Evolutionary conservation across 2,888 invertebrate species (phyloP).

Genomic region (Fragum fragum): DNA sequence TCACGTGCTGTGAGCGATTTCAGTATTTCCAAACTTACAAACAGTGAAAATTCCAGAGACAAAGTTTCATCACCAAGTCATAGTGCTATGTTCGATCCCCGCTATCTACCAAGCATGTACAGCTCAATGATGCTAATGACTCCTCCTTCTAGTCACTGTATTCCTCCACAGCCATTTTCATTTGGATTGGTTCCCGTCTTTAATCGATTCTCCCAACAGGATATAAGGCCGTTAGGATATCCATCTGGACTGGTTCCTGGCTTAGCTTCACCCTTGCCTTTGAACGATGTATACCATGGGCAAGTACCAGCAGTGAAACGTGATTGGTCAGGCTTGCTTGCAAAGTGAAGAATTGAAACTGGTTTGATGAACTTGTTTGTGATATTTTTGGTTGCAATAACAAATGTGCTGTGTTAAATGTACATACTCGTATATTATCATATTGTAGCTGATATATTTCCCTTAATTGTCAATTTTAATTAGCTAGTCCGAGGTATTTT

Average conservation of each 20-base stretch:
- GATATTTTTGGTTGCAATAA: not conserved
- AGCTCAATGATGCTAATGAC: constrained; percentile 54
- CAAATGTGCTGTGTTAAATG: constrained; percentile 6
- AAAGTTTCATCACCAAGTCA: constrained; percentile 28
- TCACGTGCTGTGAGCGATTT: constrained; percentile 70
- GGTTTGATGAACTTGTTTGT: not conserved
- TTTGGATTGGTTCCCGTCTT: constrained; percentile 59
- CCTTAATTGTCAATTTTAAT: too few relatives aligned
- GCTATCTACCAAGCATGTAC: constrained; percentile 44
- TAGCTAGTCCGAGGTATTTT: too few relatives aligned
- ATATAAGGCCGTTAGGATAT: constrained; percentile 21
- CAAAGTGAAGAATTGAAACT: constrained; percentile 41
- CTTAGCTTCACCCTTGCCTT: constrained; percentile 36
- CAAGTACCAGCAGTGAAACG: constrained; percentile 38
- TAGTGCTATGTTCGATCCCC: constrained; percentile 47
- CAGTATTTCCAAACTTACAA: constrained; percentile 78
- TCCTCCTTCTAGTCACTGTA: constrained; percentile 40
- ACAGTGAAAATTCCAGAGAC: constrained; percentile 47
- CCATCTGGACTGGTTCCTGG: constrained; percentile 45
- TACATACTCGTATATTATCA: not conserved
- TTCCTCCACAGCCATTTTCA: constrained; percentile 49
- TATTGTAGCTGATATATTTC: too few relatives aligned
- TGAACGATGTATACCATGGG: constrained; percentile 56
- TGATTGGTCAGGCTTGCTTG: constrained; percentile 57
- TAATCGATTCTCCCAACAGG: constrained; percentile 46